Conservation (phyloP, 2,888 invertebrate genomes). For the Hyalella azteca region DNA sequence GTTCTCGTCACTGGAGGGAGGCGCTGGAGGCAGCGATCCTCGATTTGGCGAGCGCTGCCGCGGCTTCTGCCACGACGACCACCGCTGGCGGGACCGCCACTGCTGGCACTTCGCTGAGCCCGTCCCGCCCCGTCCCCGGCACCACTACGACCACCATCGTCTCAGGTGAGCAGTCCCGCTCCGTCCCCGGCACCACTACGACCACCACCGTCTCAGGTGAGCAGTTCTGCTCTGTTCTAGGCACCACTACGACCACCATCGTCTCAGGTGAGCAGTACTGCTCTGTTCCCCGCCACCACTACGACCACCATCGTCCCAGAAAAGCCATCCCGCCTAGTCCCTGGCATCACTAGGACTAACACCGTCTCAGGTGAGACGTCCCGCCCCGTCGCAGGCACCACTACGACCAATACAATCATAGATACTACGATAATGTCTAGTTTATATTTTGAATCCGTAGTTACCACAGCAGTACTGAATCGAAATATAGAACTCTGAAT, state of each 20-base stretch:
- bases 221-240: not conserved
- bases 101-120: slow-evolving; percentile 51
- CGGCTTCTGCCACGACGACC: slow-evolving; percentile 53
- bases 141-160: slow-evolving; percentile 57
- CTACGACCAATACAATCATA: slow-evolving; percentile 52
- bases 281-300: slow-evolving; percentile 49
- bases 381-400: slow-evolving; percentile 6
- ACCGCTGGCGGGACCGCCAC: slow-evolving; percentile 51
- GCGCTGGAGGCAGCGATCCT: slow-evolving; percentile 60
- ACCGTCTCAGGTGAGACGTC: not conserved
- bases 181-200: not conserved
- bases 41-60: slow-evolving; percentile 43
- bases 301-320: slow-evolving; percentile 57
- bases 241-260: slow-evolving; percentile 51
- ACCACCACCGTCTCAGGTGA: not conserved
- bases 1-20: slow-evolving; percentile 60
- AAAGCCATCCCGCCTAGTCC: not conserved
- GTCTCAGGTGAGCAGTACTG: slow-evolving; percentile 50
- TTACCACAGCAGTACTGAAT: too few species aligned
- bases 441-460: too few species aligned
- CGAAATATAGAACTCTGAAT: too few species aligned
- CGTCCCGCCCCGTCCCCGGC: slow-evolving; percentile 47
- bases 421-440: too few species aligned
- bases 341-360: not conserved
- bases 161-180: slow-evolving; percentile 45